phyloP scores from a whole-genome alignment of 2,797 vertebrate species.

The Otolemur crassicaudatus region DNA sequence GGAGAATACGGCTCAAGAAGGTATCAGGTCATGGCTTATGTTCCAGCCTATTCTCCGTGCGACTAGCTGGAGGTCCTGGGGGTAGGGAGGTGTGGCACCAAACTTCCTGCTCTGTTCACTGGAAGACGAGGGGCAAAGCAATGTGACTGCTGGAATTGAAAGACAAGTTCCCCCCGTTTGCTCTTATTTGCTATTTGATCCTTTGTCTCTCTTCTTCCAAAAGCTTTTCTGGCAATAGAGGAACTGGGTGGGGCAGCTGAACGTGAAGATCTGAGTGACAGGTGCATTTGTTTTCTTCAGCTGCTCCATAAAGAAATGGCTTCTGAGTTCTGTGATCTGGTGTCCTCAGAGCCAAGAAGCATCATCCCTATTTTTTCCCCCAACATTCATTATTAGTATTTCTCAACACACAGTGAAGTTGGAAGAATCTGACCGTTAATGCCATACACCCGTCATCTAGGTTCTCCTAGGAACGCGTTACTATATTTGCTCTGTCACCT shows the following conservation, averaged over 20 bases:
- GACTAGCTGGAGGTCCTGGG: neutral
- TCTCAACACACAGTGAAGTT: neutral
- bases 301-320: neutral
- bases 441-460: neutral
- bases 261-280: neutral
- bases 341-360: neutral
- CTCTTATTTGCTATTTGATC: constrained; percentile 44
- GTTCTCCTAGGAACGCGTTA: neutral
- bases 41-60: constrained; percentile 21
- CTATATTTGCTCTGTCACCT: neutral
- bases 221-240: constrained; percentile 26
- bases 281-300: neutral
- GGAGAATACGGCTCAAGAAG: constrained; percentile 42
- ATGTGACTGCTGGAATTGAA: neutral
- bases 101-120: neutral
- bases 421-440: neutral
- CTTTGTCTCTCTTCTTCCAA: constrained; percentile 34
- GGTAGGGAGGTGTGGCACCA: neutral
- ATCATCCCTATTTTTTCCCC: neutral
- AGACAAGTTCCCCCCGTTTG: constrained; percentile 11
- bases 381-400: constrained; percentile 9
- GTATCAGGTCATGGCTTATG: constrained; percentile 37
- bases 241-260: neutral
- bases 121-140: constrained; percentile 14
- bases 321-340: neutral